Base-by-base conservation (phyloP, 2,888 invertebrate species). In the Meiosimyza platycephala region DNA sequence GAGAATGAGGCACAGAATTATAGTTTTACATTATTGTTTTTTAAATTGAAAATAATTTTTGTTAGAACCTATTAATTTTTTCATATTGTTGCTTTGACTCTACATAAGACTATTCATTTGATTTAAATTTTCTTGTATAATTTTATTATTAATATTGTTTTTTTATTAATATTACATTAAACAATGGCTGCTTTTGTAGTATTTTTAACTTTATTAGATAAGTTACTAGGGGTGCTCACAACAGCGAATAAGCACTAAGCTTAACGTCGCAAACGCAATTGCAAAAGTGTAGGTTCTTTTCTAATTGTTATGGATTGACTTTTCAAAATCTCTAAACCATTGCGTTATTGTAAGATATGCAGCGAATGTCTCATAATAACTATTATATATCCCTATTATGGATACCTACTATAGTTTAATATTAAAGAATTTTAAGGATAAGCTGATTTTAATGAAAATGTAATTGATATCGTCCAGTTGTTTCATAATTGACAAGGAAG, bases 1-100 rank as follows among this genome's bases (percentile, higher is more conserved):
- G 40, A 40, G 40, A 48, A 57, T 12, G 47, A 50, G 22, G 28
- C 40, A 16, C 40, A 40, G 60, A 74, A 77, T 81, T 81, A 78
- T 78, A 33, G 50, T 59, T 75, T 82, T 81, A 79, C 85, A 82
- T 78, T 80, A 74, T 85, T 85, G 82, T 84, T 84, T 84, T 77
- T 76, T 75, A 69, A 67, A 73, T 72, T 72, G 73, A 76, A 83
- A 84, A 84, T 84, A 83, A 83, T 83, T 80, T 81, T 84, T 81
- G 78, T 77, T 74, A 82, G 78, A 79, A 75, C 74, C 72, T 74
- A 71, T 75, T 60, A 47, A 33, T 4, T 51, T 65, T 63, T 63
- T 54, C 33, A 1, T n/a, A 15, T 28, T 57, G 62, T 73, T 73
- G 47, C 40, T 40, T 40, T 40, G 16, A 18, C 13, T 16, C 13